Evolutionary conservation across 1,140 invertebrate genomes (phyloP), one percentile per base, ranked within the genome.

Genomic region (Drosophila virilis): DNA sequence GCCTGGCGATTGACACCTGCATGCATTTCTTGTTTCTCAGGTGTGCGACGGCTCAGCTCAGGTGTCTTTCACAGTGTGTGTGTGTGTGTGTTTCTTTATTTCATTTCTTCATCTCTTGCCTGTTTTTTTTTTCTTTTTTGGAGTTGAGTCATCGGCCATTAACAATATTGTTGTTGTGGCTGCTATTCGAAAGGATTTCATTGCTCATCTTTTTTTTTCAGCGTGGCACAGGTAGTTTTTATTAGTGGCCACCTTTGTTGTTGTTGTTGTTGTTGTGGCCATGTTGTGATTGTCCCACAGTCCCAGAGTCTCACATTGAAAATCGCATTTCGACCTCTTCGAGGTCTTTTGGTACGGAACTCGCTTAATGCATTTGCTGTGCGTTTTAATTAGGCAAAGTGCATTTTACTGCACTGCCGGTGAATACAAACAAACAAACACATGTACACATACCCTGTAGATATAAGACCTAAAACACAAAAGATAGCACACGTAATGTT

Each of bases 21-120:
- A 89, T 89, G 84, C 84, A 89, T 89, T 89, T 89, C 84, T 89
- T 80, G 84, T 89, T 89, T 89, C 84, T 89, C 84, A 89, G 84
- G 84, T 89, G 84, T 89, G 84, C 84, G 74, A 64, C 58, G 69
- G 61, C 70, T 67, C 69, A 43, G 70, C 74, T 78, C 80, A 84
- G 81, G 80, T 85, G 80, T 84, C 77, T 65, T 48, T 71, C 43
- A 51, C 32, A 59, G 22, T 70, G 43, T 60, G 35, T 69, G 37
- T 76, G 37, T 71, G 72, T 80, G 45, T 48, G 37, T 77, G 84
- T 86, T 82, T 74, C 67, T 83, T 80, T 80, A 85, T 85, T 85
- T 85, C 82, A 89, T 83, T 89, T 83, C 84, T 88, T 88, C 70
- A 89, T 88, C 68, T 68, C 64, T 80, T 67, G 38, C 71, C 66